Base-by-base conservation (phyloP, 37 sponge, comb jelly and placozoan species). In the Haliclona indistincta region DNA sequence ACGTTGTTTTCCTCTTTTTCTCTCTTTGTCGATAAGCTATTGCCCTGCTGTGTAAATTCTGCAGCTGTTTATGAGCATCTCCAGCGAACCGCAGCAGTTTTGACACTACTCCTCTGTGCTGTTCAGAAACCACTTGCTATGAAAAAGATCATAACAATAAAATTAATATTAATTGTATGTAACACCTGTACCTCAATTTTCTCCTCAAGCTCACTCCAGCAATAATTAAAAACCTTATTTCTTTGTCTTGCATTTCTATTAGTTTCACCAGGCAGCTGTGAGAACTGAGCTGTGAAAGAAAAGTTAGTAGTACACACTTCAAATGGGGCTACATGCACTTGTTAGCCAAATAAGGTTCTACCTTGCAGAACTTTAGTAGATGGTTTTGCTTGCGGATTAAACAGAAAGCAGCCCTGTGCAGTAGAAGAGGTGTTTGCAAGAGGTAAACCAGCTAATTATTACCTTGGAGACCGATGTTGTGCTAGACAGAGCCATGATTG, bases 261-360 rank as follows among this genome's bases (percentile, higher is more conserved):
- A 6, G 49, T 70, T 56, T 89, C 90, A 15, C 71, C 68, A 15
- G 90, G 84, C 3, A 80, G 75, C 20, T n/a, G 80, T 17, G 76
- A 43, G 30, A 89, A 79, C 6, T 35, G 15, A 2, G 44, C 86
- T 79, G 43, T 58, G 58, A 35, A 2, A 35, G 26, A 2, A 33
- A 2, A 39, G 34, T 34, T 36, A 49, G 71, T 49, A 32, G 10
- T 41, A 68, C 4, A 43, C 17, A 19, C 52, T 19, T 19, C 52
- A 49, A 49, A 49, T 17, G 11, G 52, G 15, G 5, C 28, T 15
- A 5, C 61, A 29, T 26, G n/a, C n/a, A 58, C 20, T 19, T 44
- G 30, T 61, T 41, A 17, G 60, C 38, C 37, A 19, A 28, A 43
- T 62, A 41, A 8, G 42, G 35, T 69, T n/a, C 71, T 23, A 45